Evolutionary conservation across 2,797 vertebrate genomes (phyloP), one percentile per base, ranked within the genome.

Genomic region (Hybognathus amarus): DNA sequence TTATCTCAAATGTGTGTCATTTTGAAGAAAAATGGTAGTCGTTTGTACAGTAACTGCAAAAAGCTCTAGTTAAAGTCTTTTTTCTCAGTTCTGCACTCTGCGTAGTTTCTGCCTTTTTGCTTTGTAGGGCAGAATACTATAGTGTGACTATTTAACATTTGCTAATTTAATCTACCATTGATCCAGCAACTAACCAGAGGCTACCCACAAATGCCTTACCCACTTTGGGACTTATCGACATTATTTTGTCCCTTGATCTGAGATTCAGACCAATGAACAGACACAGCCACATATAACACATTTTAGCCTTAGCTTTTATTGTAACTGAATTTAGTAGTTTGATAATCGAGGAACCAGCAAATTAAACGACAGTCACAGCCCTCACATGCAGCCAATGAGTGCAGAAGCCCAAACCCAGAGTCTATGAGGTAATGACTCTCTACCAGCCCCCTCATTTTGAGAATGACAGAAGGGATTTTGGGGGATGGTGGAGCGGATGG

Each of bases 351-450:
- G 2, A 74, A 27, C 22, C n/a, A 36, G 50, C n/a, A 5, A 80
- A 76, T 71, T 30, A 52, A 82, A 54, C 20, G 3, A 82, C 4
- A 18, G 47, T 30, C 47, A 82, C 4, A 30, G 47, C 38, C 47
- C 33, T 12, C 56, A 38, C 5, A 73, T 75, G 27, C 50, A 81
- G 81, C 54, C 66, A 80, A 27, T 20, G 74, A 59, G 30, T 54
- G 56, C 45, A 78, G 73, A 79, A 76, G 82, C 45, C 75, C 71
- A 47, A 56, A 40, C 5, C 38, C 12, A 67, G 83, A 80, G 77
- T 83, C 63, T 66, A 86, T 88, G 89, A 90, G 80, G 86, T 86
- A 88, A 88, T 83, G 81, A 86, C 78, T 86, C 56, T 70, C n/a
- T 52, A 67, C 63, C 42, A 66, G 63, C 47, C 70, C 80, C 40